Conservation (phyloP, 2,888 invertebrate genomes). For the Muscina levida region DNA sequence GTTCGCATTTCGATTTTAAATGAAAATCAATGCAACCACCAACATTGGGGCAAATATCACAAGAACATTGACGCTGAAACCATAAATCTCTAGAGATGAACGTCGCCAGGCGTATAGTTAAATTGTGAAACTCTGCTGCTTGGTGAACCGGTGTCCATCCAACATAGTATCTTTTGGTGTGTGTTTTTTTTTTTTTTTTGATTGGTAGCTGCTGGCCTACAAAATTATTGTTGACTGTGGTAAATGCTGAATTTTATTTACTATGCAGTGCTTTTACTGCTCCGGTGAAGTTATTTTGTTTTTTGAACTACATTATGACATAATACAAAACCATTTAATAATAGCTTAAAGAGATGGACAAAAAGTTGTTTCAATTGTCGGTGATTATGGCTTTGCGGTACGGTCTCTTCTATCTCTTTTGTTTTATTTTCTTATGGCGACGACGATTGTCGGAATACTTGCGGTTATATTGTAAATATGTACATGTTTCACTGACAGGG, state of each 20-base stretch:
- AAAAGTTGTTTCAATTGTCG: slow-evolving; percentile 46
- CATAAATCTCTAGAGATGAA: no score
- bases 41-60: background rate
- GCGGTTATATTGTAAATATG: no score
- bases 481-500: no score
- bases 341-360: slow-evolving; percentile 43
- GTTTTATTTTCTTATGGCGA: background rate
- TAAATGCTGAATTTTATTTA: background rate
- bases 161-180: no score
- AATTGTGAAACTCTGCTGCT: background rate
- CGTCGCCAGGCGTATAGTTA: background rate
- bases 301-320: slow-evolving; percentile 32
- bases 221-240: background rate
- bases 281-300: background rate
- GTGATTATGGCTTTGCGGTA: slow-evolving; percentile 28
- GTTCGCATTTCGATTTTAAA: background rate
- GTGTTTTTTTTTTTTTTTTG: background rate
- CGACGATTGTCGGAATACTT: background rate
- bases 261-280: background rate
- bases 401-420: background rate
- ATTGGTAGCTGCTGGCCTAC: slow-evolving; percentile 34
- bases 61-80: background rate
- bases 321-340: slow-evolving; percentile 54
- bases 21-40: background rate
- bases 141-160: no score